Base-by-base conservation (phyloP, 2,113 vertebrate species). In the Tiliqua scincoides region DNA sequence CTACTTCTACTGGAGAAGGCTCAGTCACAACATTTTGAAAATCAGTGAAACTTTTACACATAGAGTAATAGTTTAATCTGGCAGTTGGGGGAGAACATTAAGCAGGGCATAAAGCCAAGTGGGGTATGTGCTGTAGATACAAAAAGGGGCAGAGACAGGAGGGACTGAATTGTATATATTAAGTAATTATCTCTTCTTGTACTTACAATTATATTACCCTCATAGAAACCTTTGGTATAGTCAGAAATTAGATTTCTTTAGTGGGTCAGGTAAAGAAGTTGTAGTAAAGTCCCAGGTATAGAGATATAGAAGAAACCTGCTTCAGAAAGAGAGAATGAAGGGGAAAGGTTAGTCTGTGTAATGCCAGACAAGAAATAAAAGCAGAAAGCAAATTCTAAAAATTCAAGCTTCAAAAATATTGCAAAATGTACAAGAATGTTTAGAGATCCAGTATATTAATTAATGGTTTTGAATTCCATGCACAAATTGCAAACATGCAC, bases 201-300 rank as follows among this genome's bases (percentile, higher is more conserved):
- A 97, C 97, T 97, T 96, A 97, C 96, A 96, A 92, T 95, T 94
- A 82, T 89, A 92, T 85, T 91, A 92, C 94, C 93, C 96, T 94
- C 90, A 95, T 90, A 96, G 95, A 73, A 96, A 96, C 92, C 94
- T 95, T 92, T 96, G 93, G 93, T 90, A 95, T 93, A 96, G 94
- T 94, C 95, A 96, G 95, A 96, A 96, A 97, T 92, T 95, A 96
- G 43, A 96, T 90, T 63, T 96, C 95, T 94, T 95, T 97, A 97
- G 93, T 92, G 85, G 91, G 90, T 94, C 94, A 95, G 93, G 94
- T 95, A 96, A 96, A 96, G 94, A 96, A 95, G 96, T 90, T 93
- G 96, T 88, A 96, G 96, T 92, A 96, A 96, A 96, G 94, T 96
- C 95, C 95, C 94, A 91, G 94, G 96, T 84, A 96, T 93, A 96